Conservation (phyloP, 2,113 vertebrate species). For the Rhea pennata region DNA sequence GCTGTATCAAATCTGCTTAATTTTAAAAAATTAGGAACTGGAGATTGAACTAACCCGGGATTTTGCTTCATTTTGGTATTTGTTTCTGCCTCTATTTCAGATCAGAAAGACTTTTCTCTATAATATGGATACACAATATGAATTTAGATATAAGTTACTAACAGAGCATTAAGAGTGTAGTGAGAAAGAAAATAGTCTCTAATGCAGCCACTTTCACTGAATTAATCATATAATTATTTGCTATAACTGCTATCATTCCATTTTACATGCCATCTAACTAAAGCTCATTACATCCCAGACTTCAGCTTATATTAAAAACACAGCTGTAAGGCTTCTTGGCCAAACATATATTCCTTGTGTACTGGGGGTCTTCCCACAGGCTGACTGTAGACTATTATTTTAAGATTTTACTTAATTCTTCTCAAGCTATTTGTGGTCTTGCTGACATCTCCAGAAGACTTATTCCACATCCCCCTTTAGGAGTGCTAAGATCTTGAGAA, state of each 20-base stretch:
- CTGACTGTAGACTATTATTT: constrained; percentile 54
- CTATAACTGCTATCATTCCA: not conserved
- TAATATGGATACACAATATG: not conserved
- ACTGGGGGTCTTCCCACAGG: constrained; percentile 49
- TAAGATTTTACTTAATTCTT: constrained; percentile 59
- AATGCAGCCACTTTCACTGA: not conserved
- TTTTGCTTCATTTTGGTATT: not conserved
- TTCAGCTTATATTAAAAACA: constrained; percentile 46
- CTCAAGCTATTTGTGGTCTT: constrained; percentile 61
- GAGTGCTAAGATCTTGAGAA: constrained; percentile 49
- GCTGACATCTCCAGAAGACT: constrained; percentile 51
- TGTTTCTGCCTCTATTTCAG: not conserved
- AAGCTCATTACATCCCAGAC: not conserved
- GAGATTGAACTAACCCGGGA: not conserved
- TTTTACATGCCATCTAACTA: constrained; percentile 21
- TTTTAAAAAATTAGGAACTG: not conserved
- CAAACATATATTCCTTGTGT: constrained; percentile 45
- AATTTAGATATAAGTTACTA: not conserved
- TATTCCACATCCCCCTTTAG: constrained; percentile 30
- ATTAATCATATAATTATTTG: not conserved
- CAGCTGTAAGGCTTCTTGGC: constrained; percentile 31
- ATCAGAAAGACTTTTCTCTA: not conserved
- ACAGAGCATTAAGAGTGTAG: not conserved
- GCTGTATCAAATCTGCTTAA: constrained; percentile 11
- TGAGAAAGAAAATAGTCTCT: not conserved